A percentile compares a stretch with the other conserved stretches of the same genome.
Conservation (phyloP, 2,113 vertebrate genomes). For the Clarias macrocephalus region DNA sequence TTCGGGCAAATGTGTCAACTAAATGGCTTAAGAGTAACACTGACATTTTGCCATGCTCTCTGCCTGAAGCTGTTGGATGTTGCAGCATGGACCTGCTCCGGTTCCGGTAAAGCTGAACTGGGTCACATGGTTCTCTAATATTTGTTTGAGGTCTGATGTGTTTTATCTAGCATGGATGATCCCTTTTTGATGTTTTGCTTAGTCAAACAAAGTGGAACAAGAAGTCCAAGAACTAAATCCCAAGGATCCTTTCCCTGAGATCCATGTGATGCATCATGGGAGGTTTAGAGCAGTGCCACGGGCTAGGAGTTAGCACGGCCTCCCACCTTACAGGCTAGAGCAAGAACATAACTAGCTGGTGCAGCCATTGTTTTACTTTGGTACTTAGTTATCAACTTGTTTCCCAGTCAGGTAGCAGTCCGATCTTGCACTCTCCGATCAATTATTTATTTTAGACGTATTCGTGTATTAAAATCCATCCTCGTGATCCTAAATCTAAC, state of each 20-base stretch:
- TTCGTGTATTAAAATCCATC: neutral
- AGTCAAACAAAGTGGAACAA: neutral
- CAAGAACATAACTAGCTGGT: conserved; percentile 47
- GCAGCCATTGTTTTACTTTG: conserved; percentile 3
- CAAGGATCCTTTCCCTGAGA: conserved; percentile 15
- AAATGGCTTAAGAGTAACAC: neutral
- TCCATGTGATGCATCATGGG: conserved; percentile 43
- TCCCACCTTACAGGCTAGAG: conserved; percentile 10
- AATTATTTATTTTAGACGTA: neutral
- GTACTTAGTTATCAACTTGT: neutral
- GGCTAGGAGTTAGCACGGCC: conserved; percentile 27
- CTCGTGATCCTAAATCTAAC: neutral
- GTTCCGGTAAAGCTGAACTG: neutral
- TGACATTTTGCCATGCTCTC: neutral
- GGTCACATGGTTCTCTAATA: neutral
- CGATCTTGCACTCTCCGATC: neutral
- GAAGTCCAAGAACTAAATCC: conserved; percentile 8
- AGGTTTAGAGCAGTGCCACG: conserved; percentile 27
- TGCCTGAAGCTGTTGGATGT: neutral
- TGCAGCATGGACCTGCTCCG: neutral
- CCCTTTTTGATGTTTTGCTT: conserved; percentile 14
- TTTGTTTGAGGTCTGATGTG: neutral
- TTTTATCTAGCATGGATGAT: neutral
- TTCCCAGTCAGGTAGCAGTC: neutral
- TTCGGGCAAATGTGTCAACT: neutral